These are phyloP conservation scores for Arctocebus calabarensis DNA, from an alignment of 2,797 vertebrate genomes.

Conservation along the genomic window DNA sequence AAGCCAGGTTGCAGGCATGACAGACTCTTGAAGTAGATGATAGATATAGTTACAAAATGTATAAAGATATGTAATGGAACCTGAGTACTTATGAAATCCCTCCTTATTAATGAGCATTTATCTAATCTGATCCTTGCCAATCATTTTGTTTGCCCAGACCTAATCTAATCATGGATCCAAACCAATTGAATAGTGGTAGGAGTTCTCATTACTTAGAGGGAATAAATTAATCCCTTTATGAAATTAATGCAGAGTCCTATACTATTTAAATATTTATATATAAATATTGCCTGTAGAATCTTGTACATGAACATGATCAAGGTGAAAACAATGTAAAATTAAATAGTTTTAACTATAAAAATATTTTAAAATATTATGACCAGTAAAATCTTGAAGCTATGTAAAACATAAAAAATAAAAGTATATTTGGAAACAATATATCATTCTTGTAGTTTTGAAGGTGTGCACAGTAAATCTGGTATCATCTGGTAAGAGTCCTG, in stretches of 20 bases:
- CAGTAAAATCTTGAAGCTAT: background rate
- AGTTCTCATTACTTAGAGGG: background rate
- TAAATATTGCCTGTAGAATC: background rate
- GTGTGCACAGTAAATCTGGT: background rate
- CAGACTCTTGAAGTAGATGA: accelerated
- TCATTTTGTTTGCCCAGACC: background rate
- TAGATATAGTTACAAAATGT: background rate
- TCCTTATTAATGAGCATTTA: background rate
- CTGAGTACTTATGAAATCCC: background rate
- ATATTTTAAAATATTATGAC: background rate
- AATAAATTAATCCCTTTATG: background rate
- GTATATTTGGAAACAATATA: background rate
- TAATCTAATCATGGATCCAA: background rate
- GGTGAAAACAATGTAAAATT: background rate
- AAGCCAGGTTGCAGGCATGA: background rate
- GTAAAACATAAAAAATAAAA: background rate
- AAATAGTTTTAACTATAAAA: background rate
- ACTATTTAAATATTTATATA: background rate
- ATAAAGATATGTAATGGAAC: background rate
- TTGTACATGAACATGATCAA: background rate
- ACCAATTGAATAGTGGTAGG: background rate
- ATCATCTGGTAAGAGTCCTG: background rate
- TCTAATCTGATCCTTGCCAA: background rate
- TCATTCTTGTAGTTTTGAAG: background rate
- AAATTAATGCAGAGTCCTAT: background rate